phyloP scores from a whole-genome alignment of 2,888 invertebrate species.

The Euzetes globulus region DNA sequence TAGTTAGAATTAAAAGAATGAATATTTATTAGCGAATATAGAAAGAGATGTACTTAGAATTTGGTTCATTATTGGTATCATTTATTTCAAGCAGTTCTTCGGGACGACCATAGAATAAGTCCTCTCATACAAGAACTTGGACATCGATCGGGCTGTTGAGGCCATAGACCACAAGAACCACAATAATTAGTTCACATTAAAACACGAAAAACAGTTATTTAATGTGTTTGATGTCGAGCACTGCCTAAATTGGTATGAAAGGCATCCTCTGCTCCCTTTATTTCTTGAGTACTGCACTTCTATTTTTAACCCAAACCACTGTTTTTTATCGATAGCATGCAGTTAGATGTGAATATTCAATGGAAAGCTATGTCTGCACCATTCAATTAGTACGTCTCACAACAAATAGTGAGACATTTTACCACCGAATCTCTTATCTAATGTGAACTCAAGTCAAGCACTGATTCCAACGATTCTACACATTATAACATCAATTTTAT shows the following conservation, averaged over 20 bases:
- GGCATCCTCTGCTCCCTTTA: slow-evolving; percentile 15
- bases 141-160: background rate
- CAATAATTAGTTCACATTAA: slow-evolving; percentile 16
- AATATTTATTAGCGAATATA: background rate
- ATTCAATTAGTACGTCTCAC: background rate
- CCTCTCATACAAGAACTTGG: background rate
- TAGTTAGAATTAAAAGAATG: background rate
- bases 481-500: too few species aligned
- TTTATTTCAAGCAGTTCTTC: background rate
- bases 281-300: slow-evolving; percentile 3
- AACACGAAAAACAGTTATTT: slow-evolving; percentile 3
- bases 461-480: background rate
- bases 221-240: slow-evolving; percentile 8
- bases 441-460: too few species aligned
- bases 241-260: slow-evolving; percentile 26
- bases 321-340: slow-evolving; percentile 8
- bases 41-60: slow-evolving; percentile 8
- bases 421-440: background rate
- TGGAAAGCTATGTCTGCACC: background rate
- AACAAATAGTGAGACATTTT: background rate
- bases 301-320: slow-evolving; percentile 22
- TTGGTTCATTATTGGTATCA: slow-evolving; percentile 7
- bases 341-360: background rate
- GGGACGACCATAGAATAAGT: background rate
- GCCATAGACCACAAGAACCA: slow-evolving; percentile 7